phyloP scores from a whole-genome alignment of 2,888 invertebrate genomes.

The Lasiommata megera region DNA sequence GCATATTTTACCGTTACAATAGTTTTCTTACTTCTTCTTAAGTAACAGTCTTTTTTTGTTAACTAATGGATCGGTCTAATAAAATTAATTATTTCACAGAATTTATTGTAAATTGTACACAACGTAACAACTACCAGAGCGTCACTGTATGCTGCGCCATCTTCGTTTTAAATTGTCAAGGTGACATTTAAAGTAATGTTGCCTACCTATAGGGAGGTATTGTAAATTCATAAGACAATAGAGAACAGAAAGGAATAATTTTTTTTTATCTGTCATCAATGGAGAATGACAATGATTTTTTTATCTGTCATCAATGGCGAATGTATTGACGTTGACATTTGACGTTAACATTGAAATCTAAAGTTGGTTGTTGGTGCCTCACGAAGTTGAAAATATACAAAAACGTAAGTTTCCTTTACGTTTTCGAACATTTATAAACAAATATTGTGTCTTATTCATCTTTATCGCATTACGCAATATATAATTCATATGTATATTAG shows the following conservation, averaged over 20 bases:
- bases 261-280: too few relatives aligned
- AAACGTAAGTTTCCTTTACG: background rate
- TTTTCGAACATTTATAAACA: background rate
- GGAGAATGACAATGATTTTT: too few relatives aligned
- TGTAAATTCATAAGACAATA: too few relatives aligned
- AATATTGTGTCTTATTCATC: background rate
- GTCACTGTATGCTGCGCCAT: constrained; percentile 1
- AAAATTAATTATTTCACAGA: background rate
- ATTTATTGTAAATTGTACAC: background rate
- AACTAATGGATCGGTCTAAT: background rate
- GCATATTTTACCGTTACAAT: background rate
- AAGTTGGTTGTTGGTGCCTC: background rate
- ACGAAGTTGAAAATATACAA: background rate
- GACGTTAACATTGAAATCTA: background rate
- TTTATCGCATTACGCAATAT: background rate
- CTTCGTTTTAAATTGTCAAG: background rate
- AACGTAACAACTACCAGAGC: background rate
- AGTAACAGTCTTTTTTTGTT: background rate
- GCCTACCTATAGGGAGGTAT: too few relatives aligned
- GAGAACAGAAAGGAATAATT: too few relatives aligned
- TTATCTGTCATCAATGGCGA: too few relatives aligned
- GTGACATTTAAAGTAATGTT: background rate
- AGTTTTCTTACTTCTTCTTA: background rate
- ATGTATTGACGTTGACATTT: background rate
- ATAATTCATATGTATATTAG: background rate